phyloP scores from a whole-genome alignment of 2,113 vertebrate genomes.

The Copsychus sechellarum region DNA sequence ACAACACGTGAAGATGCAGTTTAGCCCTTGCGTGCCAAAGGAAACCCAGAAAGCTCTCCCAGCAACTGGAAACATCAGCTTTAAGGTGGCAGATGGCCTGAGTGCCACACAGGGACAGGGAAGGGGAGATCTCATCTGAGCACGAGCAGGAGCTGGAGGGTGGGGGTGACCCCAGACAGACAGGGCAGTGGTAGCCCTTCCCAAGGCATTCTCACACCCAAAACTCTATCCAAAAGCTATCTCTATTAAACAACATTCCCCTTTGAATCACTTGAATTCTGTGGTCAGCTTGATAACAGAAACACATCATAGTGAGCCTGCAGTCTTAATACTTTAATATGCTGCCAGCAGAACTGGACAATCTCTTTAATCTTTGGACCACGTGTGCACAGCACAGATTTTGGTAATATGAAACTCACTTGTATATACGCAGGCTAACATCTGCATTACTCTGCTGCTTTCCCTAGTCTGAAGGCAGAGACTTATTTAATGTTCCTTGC shows the following conservation, averaged over 20 bases:
- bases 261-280: not conserved
- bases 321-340: conserved; percentile 44
- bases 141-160: not conserved
- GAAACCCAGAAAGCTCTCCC: not conserved
- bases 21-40: not conserved
- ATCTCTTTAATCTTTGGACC: conserved; percentile 58
- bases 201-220: not conserved
- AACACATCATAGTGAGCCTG: not conserved
- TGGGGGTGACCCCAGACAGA: not conserved
- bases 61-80: not conserved
- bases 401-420: not conserved
- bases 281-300: not conserved
- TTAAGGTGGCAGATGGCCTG: not conserved
- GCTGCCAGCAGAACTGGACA: conserved; percentile 44
- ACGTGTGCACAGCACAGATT: conserved; percentile 12
- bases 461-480: not conserved
- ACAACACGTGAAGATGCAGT: fast-evolving
- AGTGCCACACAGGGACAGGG: fast-evolving
- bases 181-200: not conserved
- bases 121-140: not conserved
- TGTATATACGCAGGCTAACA: not conserved
- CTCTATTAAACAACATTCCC: not conserved
- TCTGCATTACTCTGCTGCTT: not conserved
- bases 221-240: not conserved
- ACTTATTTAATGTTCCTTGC: not conserved